Evolutionary conservation across 2,113 vertebrate genomes (phyloP).

Genomic region (Macrotus californicus): DNA sequence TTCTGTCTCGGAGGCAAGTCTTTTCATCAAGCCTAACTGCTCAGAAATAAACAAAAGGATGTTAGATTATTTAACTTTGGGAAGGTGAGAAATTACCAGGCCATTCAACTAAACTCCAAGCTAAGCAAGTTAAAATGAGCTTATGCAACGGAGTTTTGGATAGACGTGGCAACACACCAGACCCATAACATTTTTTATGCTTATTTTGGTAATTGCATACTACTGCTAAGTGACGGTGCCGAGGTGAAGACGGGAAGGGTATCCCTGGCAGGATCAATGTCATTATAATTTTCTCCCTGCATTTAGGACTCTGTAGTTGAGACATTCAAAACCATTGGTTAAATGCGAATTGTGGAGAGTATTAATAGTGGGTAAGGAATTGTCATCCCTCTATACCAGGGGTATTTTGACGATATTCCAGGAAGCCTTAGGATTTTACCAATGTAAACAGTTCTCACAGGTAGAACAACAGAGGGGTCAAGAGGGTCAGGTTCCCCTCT

Average conservation of each 20-base stretch:
- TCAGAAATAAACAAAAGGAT: not conserved
- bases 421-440: not conserved
- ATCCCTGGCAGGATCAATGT: rapidly evolving
- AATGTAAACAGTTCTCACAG: too few species aligned
- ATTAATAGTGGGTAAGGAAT: not conserved
- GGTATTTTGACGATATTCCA: not conserved
- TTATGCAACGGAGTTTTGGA: not conserved
- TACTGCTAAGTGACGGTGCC: not conserved
- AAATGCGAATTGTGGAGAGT: not conserved
- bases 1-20: not conserved
- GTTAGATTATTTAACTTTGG: not conserved
- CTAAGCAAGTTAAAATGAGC: not conserved
- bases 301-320: not conserved
- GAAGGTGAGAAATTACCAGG: not conserved
- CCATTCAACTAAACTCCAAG: not conserved
- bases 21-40: not conserved
- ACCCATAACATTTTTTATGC: too few species aligned
- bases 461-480: not conserved
- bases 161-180: too few species aligned
- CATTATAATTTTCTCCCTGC: rapidly evolving
- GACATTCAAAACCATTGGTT: not conserved
- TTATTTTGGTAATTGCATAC: too few species aligned
- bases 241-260: rapidly evolving
- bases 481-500: too few species aligned
- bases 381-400: rapidly evolving